Conservation (phyloP, 2,113 vertebrate species). For the Pygoscelis adeliae region DNA sequence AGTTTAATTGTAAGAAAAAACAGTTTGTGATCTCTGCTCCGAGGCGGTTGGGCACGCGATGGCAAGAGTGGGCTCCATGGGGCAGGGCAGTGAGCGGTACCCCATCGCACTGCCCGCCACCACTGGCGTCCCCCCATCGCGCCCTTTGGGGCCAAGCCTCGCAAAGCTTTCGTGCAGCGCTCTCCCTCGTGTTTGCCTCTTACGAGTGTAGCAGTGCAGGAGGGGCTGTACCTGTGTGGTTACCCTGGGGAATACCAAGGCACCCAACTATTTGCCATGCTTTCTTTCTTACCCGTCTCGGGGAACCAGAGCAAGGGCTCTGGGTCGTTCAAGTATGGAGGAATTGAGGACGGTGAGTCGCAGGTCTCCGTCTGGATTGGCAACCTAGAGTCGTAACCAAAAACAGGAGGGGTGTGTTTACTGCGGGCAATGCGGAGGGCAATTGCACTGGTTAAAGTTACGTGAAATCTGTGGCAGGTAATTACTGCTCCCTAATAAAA, state of each 20-base stretch:
- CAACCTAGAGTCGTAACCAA: conserved; percentile 77
- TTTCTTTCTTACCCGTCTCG: conserved; percentile 82
- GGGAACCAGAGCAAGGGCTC: conserved; percentile 88
- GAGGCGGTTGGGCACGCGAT: rapidly evolving
- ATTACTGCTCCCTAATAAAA: neutral
- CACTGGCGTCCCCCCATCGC: rapidly evolving
- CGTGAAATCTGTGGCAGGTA: neutral
- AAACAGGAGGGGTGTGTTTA: neutral
- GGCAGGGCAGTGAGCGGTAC: neutral
- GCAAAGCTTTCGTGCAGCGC: neutral
- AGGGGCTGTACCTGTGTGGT: neutral
- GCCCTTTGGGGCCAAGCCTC: neutral
- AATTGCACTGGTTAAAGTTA: neutral
- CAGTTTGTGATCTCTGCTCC: neutral
- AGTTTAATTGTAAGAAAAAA: neutral
- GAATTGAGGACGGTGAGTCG: conserved; percentile 89
- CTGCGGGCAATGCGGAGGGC: rapidly evolving
- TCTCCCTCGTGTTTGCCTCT: neutral
- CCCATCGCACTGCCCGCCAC: rapidly evolving
- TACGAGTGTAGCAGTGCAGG: neutral
- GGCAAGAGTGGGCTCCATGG: neutral
- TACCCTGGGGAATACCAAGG: neutral
- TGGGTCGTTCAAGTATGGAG: conserved; percentile 88
- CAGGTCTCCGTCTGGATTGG: conserved; percentile 91
- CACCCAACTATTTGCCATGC: rapidly evolving